A percentile compares a stretch with the other conserved stretches of the same genome.
Conservation (phyloP, 2,888 invertebrate genomes). For the Lasius platythorax region DNA sequence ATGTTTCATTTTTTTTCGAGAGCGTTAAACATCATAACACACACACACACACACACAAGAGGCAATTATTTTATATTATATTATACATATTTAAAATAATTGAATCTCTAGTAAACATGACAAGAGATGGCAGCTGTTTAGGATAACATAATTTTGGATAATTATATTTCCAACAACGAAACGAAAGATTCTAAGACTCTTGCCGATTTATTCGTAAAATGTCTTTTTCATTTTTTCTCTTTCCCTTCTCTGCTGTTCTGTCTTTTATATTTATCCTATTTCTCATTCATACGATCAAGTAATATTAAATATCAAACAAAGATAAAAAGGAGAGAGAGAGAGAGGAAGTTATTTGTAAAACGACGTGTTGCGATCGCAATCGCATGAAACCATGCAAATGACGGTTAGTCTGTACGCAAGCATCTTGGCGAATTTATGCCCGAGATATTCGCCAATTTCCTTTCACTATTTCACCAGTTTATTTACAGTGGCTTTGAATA, state of each 20-base stretch:
- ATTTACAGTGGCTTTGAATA: slow-evolving; percentile 54
- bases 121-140: slow-evolving; percentile 66
- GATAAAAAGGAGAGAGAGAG: background rate
- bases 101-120: no score
- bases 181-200: slow-evolving; percentile 55
- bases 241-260: background rate
- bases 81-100: no score
- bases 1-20: slow-evolving; percentile 21
- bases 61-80: slow-evolving; percentile 29
- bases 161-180: slow-evolving; percentile 74
- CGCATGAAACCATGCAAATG: background rate
- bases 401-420: background rate
- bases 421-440: slow-evolving; percentile 47
- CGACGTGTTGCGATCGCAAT: background rate
- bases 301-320: no score
- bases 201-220: no score
- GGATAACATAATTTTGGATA: slow-evolving; percentile 68
- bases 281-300: background rate
- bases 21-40: slow-evolving; percentile 32
- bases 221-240: no score
- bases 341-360: background rate
- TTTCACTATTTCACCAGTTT: slow-evolving; percentile 67
- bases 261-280: background rate
- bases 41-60: background rate
- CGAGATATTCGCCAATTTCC: slow-evolving; percentile 62